Conservation (phyloP, 2,113 vertebrate species). For the Trogon melanurus region DNA sequence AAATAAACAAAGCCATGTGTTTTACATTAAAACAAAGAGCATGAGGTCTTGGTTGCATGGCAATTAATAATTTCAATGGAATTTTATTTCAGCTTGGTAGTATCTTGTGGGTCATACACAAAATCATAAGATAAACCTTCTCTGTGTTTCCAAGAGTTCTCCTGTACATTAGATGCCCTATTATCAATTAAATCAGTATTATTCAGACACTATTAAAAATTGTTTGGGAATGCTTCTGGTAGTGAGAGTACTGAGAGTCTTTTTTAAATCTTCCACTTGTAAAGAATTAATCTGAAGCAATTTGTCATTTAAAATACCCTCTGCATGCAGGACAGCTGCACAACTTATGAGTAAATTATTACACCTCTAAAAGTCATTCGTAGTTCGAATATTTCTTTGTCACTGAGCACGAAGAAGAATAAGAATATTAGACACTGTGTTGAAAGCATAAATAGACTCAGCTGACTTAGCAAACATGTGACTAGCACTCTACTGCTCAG, state of each 20-base stretch:
- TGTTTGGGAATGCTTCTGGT: conserved; percentile 7
- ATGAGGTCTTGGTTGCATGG: neutral
- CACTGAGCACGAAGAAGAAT: neutral
- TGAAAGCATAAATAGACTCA: conserved; percentile 43
- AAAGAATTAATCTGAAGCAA: neutral
- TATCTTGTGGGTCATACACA: neutral
- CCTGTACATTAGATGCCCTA: neutral
- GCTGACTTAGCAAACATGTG: conserved; percentile 50
- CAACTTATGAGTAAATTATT: neutral
- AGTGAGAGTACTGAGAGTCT: neutral
- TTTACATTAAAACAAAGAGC: conserved; percentile 49
- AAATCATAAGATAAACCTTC: conserved; percentile 21
- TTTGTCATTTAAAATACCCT: neutral
- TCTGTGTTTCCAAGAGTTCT: neutral
- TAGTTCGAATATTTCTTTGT: conserved; percentile 3
- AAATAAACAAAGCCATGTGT: conserved; percentile 48
- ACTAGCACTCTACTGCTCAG: conserved; percentile 7
- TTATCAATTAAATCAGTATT: conserved; percentile 8
- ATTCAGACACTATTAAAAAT: neutral
- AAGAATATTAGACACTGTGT: neutral
- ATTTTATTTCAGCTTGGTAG: conserved; percentile 58
- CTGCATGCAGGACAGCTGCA: neutral
- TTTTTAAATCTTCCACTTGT: neutral
- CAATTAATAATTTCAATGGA: conserved; percentile 20
- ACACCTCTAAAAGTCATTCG: neutral